Evolutionary conservation across 1,140 invertebrate genomes (phyloP), one percentile per base, ranked within the genome.

Genomic region (Habropoda laboriosa): DNA sequence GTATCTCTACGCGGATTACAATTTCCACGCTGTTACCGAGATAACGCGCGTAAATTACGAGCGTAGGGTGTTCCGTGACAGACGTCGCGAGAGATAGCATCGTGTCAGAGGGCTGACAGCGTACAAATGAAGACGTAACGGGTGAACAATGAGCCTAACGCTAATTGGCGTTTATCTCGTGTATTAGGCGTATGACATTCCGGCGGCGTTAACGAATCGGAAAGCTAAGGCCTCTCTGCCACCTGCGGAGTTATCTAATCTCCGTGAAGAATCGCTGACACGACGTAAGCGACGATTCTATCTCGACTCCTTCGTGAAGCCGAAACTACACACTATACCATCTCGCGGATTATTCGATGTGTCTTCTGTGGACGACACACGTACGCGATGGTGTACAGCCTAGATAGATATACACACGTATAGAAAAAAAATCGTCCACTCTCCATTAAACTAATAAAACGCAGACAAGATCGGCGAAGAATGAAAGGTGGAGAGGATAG

Each of bases 241-340:
- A 77, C 12, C 64, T 60, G n/a, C 64, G 2, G 8, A n/a, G 32
- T 30, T 71, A 60, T 42, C 55, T 71, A 70, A 71, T 78, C 75
- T 51, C n/a, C 5, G 49, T 1, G 3, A 38, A 40, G 24, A 49
- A 78, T 78, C 75, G 57, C 45, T 5, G 53, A 61, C 61, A 10
- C 7, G 24, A 63, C 24, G 3, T 71, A 21, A 3, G 12, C 24
- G 0, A 21, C 18, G 61, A 76, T 67, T 21, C 10, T 51, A 71
- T 71, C 53, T 10, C 1, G 0, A 0, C 5, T 45, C 13, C 24
- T 4, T 12, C n/a, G 7, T 38, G 27, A 68, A 58, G 27, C n/a
- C 47, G 2, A 12, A 49, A 10, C 27, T 18, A 51, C 13, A 51
- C 32, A 51, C n/a, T n/a, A n/a, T n/a, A n/a, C n/a, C n/a, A n/a